phyloP scores from a whole-genome alignment of 2,888 invertebrate species.

The Drosophila ustulata region DNA sequence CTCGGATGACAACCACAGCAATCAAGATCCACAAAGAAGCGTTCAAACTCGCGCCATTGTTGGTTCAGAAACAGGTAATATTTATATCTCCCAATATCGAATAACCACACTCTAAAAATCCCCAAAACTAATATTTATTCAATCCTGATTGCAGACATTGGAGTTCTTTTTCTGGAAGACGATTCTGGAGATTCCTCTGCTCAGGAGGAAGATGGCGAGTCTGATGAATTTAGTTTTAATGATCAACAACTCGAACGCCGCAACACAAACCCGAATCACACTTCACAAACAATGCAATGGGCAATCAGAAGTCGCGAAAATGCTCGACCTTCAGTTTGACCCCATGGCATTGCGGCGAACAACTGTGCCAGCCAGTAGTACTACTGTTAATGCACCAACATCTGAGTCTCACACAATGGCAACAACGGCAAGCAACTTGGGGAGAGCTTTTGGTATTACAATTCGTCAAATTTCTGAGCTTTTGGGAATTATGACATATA shows the following conservation, averaged over 20 bases:
- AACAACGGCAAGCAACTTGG: conserved; percentile 95
- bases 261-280: conserved; percentile 88
- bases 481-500: conserved; percentile 89
- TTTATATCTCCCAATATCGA: not conserved
- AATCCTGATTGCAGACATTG: no score
- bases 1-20: conserved; percentile 94
- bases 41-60: conserved; percentile 97
- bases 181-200: conserved; percentile 97
- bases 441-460: conserved; percentile 97
- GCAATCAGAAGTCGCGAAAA: conserved; percentile 90
- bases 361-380: conserved; percentile 88
- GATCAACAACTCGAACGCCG: conserved; percentile 95
- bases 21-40: conserved; percentile 95
- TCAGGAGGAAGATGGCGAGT: conserved; percentile 94
- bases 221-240: conserved; percentile 88
- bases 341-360: conserved; percentile 94
- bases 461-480: conserved; percentile 97
- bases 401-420: conserved; percentile 97
- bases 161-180: conserved; percentile 89
- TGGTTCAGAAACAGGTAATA: conserved; percentile 94
- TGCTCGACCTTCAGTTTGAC: conserved; percentile 89
- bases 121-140: no score
- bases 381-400: conserved; percentile 89
- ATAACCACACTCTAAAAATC: not conserved
- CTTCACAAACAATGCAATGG: conserved; percentile 99